Evolutionary conservation across 2,797 vertebrate species (phyloP), one percentile per base, ranked within the genome.

Genomic region (Salmo trutta): DNA sequence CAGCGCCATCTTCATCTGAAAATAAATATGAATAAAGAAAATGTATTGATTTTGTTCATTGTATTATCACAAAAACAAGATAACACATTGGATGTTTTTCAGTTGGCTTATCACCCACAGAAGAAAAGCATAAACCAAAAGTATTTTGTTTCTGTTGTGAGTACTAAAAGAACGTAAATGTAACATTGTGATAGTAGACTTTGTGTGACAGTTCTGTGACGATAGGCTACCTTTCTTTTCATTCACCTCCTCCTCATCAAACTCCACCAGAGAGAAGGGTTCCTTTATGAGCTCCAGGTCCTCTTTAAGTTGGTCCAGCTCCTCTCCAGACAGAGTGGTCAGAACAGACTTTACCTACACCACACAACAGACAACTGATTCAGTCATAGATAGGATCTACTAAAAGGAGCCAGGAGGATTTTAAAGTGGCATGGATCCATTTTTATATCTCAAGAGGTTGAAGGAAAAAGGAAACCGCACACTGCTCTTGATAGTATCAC

Each of bases 191-290:
- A 62, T 3, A 36, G 27, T 4, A 73, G 52, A 16, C 27, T 8
- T 16, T 64, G 62, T 52, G 36, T 36, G 5, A 41, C 19, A 36
- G n/a, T 36, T 27, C 16, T 66, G n/a, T 59, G 15, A 52, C 31
- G 12, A 47, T 29, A 3, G 21, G 15, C 78, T 86, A 98, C 98
- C 97, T 86, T 93, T 95, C 74, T 87, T 93, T 79, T 98, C 96
- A 3, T 97, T 96, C 3, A 90, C 95, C 0, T 97, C 96, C 52
- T 99, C 98, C 0, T 99, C 98, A 62, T 96, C 97, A 83, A 99
- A 97, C 88, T 99, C 98, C 79, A 94, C 94, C 78, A 98, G 85
- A 17, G 96, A 96, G 94, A 98, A 98, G 0, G 95, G 91, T 85
- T 96, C 96, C 88, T 94, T 96, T 77, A 99, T 95, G 41, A 89